These are phyloP conservation scores for Anarsia innoxiella DNA, from an alignment of 2,888 invertebrate species.

Conservation along the genomic window DNA sequence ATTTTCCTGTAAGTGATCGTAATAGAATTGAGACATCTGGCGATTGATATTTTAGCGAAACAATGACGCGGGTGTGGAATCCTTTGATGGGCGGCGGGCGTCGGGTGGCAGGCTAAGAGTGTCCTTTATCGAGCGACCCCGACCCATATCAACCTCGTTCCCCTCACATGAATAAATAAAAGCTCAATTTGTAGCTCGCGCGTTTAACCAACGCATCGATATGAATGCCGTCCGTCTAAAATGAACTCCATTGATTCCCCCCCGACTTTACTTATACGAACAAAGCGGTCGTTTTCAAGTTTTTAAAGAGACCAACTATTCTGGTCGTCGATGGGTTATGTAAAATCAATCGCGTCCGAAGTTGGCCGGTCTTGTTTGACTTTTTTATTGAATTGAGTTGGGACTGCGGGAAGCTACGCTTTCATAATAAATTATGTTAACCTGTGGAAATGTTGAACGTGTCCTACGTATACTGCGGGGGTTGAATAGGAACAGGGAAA, in stretches of 20 bases:
- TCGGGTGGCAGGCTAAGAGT: constrained; percentile 46
- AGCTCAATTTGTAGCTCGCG: constrained; percentile 67
- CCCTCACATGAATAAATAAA: constrained; percentile 71
- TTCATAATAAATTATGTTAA: too few relatives aligned
- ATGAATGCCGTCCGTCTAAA: constrained; percentile 45
- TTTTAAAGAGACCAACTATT: constrained; percentile 30
- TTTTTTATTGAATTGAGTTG: constrained; percentile 32
- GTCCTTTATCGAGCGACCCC: constrained; percentile 65
- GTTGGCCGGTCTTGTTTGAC: constrained; percentile 33
- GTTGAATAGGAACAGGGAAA: too few relatives aligned
- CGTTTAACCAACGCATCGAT: constrained; percentile 56
- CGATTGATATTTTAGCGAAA: constrained; percentile 36
- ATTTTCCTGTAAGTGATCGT: too few relatives aligned
- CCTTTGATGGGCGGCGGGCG: constrained; percentile 43
- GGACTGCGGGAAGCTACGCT: constrained; percentile 15
- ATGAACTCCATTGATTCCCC: constrained; percentile 35
- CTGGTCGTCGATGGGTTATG: constrained; percentile 37
- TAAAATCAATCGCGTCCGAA: constrained; percentile 39
- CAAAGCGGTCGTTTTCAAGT: constrained; percentile 22
- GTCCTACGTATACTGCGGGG: too few relatives aligned
- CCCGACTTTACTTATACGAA: constrained; percentile 16
- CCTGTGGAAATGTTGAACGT: too few relatives aligned
- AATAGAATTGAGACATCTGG: constrained; percentile 17
- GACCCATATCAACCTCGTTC: constrained; percentile 66
- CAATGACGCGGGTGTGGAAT: constrained; percentile 39